Conservation (phyloP, 2,797 vertebrate species). For the Sebastes steindachneri region DNA sequence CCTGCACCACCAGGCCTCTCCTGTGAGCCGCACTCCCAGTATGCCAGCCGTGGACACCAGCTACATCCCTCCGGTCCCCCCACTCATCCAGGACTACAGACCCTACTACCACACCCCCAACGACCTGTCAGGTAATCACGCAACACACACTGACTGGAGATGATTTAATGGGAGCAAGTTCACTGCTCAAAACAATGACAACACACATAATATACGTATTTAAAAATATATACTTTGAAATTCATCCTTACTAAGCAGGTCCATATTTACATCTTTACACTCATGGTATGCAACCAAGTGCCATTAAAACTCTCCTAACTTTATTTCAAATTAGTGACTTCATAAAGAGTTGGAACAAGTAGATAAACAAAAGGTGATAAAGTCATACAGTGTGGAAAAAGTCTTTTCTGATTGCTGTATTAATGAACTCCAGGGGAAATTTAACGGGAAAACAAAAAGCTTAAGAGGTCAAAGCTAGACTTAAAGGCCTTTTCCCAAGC, state of each 20-base stretch:
- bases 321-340: not conserved
- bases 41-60: conserved; percentile 93
- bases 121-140: conserved; percentile 90
- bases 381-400: not conserved
- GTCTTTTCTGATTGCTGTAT: not conserved
- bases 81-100: conserved; percentile 96
- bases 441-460: not conserved
- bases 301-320: not conserved
- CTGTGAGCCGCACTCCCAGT: conserved; percentile 93
- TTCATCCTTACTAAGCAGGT: not conserved
- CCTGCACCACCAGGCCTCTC: conserved; percentile 94
- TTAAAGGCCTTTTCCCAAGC: no score
- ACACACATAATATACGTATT: not conserved
- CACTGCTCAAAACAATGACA: not conserved
- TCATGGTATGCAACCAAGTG: not conserved
- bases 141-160: not conserved
- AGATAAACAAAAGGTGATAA: not conserved
- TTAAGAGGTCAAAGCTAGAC: not conserved
- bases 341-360: not conserved
- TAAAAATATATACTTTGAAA: not conserved
- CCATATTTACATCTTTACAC: not conserved
- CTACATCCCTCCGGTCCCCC: conserved; percentile 93
- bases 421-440: not conserved
- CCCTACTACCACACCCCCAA: conserved; percentile 96
- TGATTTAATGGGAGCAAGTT: not conserved